Conservation (phyloP, 2,113 vertebrate genomes). For the Pipa parva region DNA sequence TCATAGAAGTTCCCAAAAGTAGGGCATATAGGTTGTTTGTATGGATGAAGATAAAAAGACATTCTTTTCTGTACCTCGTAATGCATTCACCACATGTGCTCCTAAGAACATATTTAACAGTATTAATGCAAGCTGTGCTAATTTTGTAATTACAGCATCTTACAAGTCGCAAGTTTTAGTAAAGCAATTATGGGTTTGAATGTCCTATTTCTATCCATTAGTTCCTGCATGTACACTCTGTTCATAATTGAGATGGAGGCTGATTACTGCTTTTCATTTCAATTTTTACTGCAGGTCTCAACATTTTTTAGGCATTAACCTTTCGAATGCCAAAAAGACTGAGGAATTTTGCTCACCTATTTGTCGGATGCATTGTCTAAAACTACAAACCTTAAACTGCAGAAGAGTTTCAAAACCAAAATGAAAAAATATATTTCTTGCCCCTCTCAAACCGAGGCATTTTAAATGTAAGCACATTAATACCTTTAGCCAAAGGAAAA, state of each 20-base stretch:
- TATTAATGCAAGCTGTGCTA: conserved; percentile 22
- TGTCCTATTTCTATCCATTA: conserved; percentile 21
- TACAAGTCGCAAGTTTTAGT: conserved; percentile 15
- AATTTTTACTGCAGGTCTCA: background rate
- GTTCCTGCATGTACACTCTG: conserved; percentile 1
- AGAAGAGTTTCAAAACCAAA: too few relatives aligned
- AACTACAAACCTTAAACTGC: too few relatives aligned
- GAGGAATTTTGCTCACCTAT: background rate
- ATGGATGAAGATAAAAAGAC: background rate
- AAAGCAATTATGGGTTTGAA: conserved; percentile 7
- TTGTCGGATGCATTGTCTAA: too few relatives aligned
- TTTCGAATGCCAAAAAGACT: background rate
- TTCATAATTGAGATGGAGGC: conserved; percentile 22
- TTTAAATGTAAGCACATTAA: too few relatives aligned
- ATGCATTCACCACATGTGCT: background rate
- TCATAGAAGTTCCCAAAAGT: background rate
- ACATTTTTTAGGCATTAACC: background rate
- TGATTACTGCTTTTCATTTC: conserved; percentile 23
- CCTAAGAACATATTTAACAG: background rate
- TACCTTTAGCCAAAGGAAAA: too few relatives aligned
- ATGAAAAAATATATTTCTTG: too few relatives aligned
- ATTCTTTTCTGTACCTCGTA: background rate
- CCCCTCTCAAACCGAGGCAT: too few relatives aligned
- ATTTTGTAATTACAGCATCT: conserved; percentile 25
- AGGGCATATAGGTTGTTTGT: background rate